Evolutionary conservation across 1,140 invertebrate genomes (phyloP), one percentile per base, ranked within the genome.

Genomic region (Hycleus phaleratus): DNA sequence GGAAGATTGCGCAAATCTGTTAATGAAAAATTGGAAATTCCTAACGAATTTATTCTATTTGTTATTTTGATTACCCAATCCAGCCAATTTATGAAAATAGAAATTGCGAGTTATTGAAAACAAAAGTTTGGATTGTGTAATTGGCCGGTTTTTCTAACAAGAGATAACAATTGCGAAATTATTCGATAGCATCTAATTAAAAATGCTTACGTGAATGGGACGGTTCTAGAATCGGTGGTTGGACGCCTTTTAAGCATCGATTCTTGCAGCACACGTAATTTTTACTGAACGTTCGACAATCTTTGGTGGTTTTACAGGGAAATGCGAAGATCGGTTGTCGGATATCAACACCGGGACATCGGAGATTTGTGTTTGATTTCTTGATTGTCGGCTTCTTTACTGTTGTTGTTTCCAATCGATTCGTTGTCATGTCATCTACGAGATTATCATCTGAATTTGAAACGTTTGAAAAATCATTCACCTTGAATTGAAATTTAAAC

Each of bases 181-280:
- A 56, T 49, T 61, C 58, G 18, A 18, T 18, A 18, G 18, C 18
- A 18, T 18, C 18, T 18, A 18, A 18, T 18, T 18, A 32, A 32
- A 32, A 47, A 50, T 46, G 59, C 78, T 73, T 72, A 83, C 82
- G 81, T 72, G 77, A 74, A 67, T 83, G 82, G 25, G 72, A 59
- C 47, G 75, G 71, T 57, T 80, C 78, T 38, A 73, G 64, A 39
- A 77, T 62, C 1, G 81, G 81, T 55, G 80, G 77, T 6, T 77
- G 70, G 26, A 79, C 71, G 4, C 81, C 82, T 48, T 79, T 75
- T n/a, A 81, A 74, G 63, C 82, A 83, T 62, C 77, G 77, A 55
- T 75, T 76, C 44, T 63, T 50, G 49, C 67, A 68, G 49, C 67
- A 68, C 3, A 65, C 11, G 54, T 62, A 58, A 26, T 59, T 49